These are phyloP conservation scores for Actenoides lindsayi DNA, from an alignment of 2,113 vertebrate species.

Conservation along the genomic window DNA sequence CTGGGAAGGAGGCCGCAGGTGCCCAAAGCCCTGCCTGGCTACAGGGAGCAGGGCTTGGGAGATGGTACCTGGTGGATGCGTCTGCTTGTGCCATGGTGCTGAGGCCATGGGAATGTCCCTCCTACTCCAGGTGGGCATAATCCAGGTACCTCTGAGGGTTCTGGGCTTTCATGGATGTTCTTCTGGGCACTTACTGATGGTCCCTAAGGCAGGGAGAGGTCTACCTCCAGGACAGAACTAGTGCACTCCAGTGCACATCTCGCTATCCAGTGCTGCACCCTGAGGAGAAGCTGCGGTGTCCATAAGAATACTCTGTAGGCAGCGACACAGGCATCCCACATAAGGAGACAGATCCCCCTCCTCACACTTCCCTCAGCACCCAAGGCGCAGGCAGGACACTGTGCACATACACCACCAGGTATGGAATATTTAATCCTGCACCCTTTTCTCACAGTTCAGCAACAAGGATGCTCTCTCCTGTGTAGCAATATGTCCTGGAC, in stretches of 20 bases:
- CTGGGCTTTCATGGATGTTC: background rate
- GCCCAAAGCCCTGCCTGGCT: background rate
- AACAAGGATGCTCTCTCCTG: background rate
- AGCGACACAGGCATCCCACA: rapidly evolving
- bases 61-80: background rate
- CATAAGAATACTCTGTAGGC: rapidly evolving
- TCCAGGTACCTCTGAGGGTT: background rate
- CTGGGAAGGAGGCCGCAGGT: background rate
- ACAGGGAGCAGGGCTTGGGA: background rate
- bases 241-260: background rate
- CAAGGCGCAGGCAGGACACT: background rate
- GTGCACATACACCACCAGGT: background rate
- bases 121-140: background rate
- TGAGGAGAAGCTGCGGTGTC: background rate
- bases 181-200: background rate
- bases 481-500: rapidly evolving
- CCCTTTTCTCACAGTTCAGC: background rate
- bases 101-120: background rate
- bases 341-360: background rate
- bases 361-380: background rate
- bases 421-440: constrained; percentile 7
- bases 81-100: background rate
- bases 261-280: rapidly evolving
- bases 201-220: background rate
- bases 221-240: rapidly evolving